Conservation (phyloP, 2,113 vertebrate genomes). For the Triplophysa siluroides region DNA sequence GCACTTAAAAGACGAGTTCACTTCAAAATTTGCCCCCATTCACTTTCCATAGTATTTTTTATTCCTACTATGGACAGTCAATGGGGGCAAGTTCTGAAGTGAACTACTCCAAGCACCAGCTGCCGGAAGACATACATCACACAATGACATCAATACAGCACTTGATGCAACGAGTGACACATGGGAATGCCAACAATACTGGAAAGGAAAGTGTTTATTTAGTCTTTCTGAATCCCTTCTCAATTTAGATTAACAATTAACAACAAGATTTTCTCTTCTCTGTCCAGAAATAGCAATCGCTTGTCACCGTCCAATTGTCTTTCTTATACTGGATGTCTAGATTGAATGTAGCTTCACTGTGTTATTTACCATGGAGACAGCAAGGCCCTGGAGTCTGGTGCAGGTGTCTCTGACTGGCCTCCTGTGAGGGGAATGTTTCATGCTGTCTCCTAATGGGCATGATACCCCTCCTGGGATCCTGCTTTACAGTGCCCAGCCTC, state of each 20-base stretch:
- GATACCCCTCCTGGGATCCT: background rate
- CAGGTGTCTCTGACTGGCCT: slow-evolving; percentile 35
- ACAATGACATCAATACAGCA: slow-evolving; percentile 2
- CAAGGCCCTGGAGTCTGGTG: background rate
- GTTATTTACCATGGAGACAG: slow-evolving; percentile 35
- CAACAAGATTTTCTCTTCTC: background rate
- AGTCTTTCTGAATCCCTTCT: background rate
- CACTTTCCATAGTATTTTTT: too few species aligned
- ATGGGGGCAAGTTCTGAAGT: too few species aligned
- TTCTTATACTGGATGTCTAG: background rate
- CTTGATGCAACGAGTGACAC: slow-evolving; percentile 11
- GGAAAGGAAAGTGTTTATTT: background rate
- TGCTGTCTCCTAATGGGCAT: slow-evolving; percentile 6
- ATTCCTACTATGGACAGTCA: too few species aligned
- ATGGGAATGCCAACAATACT: background rate
- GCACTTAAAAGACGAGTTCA: too few species aligned
- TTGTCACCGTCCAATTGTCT: background rate
- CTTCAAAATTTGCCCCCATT: too few species aligned
- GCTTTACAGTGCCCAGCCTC: background rate
- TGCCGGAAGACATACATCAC: slow-evolving; percentile 25
- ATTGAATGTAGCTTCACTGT: background rate
- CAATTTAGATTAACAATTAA: background rate
- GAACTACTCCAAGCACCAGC: background rate
- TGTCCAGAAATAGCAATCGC: background rate
- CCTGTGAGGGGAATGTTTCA: slow-evolving; percentile 19